Conservation (phyloP, 2,113 vertebrate species). For the Sakesphorus luctuosus region DNA sequence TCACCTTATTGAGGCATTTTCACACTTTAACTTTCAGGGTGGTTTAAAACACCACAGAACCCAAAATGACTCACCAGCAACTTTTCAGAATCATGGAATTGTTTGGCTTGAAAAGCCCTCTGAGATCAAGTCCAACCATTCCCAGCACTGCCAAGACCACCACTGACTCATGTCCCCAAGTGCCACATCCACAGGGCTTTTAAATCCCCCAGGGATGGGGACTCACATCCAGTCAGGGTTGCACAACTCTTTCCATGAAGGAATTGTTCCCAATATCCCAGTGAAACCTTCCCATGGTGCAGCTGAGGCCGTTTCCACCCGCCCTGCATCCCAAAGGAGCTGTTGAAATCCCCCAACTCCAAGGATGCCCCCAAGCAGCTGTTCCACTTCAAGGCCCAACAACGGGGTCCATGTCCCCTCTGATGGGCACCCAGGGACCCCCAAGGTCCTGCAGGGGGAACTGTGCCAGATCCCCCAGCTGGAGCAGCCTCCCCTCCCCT, state of each 20-base stretch:
- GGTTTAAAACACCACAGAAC: not conserved
- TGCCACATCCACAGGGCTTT: not conserved
- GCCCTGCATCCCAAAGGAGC: not conserved
- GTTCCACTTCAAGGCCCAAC: not conserved
- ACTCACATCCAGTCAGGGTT: not conserved
- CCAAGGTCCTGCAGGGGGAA: not conserved
- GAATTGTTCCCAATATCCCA: not conserved
- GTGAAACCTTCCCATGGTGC: rapidly evolving
- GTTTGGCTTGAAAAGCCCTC: not conserved
- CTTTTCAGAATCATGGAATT: not conserved
- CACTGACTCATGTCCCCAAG: not conserved
- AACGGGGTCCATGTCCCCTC: not conserved
- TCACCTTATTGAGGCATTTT: not conserved
- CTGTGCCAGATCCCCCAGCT: not conserved
- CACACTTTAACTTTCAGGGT: not conserved
- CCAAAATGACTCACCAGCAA: too few species aligned
- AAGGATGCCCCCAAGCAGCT: not conserved
- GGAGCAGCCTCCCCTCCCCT: not conserved
- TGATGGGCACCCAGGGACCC: not conserved
- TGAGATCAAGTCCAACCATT: not conserved
- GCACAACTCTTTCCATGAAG: not conserved
- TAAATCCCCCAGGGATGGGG: not conserved
- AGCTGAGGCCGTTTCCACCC: not conserved
- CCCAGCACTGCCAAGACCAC: not conserved
- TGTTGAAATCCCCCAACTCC: not conserved